Percentiles rank a stretch among this genome's conserved stretches.
phyloP scores from a whole-genome alignment of 2,113 vertebrate genomes.

The Plecotus auritus region DNA sequence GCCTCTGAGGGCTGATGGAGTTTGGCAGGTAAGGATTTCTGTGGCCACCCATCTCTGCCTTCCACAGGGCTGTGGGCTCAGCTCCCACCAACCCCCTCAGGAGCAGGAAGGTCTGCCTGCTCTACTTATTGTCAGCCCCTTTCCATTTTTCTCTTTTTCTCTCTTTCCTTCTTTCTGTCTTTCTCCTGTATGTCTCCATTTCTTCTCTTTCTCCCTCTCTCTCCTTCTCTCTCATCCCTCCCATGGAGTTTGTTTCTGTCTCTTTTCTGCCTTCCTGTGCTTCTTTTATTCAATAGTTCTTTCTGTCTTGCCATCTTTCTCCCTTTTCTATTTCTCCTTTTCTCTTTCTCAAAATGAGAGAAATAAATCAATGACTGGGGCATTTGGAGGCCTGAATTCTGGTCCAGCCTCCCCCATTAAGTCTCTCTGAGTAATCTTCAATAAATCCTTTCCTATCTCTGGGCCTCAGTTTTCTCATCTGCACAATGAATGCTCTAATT shows the following conservation, averaged over 20 bases:
- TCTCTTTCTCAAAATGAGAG: conserved; percentile 13
- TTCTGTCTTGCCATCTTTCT: neutral
- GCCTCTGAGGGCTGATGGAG: conserved; percentile 50
- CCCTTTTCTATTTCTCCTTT: neutral
- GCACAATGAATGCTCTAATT: neutral
- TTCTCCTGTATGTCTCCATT: neutral
- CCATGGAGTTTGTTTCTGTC: neutral
- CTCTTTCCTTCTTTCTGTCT: neutral
- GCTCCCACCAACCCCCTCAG: conserved; percentile 23
- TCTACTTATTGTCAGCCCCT: neutral
- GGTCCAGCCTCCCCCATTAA: neutral
- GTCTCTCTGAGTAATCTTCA: neutral
- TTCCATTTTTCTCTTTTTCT: neutral
- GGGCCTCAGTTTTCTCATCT: neutral
- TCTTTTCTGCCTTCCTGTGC: neutral
- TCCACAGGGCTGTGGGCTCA: conserved; percentile 60
- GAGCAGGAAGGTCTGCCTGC: neutral
- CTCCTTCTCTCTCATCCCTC: neutral
- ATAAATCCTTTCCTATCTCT: neutral
- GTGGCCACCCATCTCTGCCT: conserved; percentile 63
- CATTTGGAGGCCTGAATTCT: neutral
- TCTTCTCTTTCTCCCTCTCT: neutral
- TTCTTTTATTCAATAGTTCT: neutral
- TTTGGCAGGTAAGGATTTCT: conserved; percentile 74
- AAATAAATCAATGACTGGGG: neutral